Evolutionary conservation across 2,888 invertebrate species (phyloP).

Genomic region (Lissocephala sabroskyi): DNA sequence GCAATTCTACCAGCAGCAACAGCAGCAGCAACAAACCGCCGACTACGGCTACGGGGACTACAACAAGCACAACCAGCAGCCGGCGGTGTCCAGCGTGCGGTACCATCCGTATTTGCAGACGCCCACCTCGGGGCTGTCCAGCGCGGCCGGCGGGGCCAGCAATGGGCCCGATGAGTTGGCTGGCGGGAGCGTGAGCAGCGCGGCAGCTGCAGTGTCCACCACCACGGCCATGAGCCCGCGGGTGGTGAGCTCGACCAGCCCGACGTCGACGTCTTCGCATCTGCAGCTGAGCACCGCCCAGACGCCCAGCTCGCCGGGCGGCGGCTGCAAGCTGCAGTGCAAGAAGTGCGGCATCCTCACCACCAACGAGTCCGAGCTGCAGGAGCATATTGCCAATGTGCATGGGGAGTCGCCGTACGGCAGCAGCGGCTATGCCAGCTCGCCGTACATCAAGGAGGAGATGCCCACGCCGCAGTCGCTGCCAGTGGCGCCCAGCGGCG

Average conservation of each 20-base stretch:
- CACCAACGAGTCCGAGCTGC: constrained; percentile 81
- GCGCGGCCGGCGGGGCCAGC: constrained; percentile 9
- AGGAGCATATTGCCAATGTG: constrained; percentile 82
- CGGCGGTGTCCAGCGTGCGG: constrained; percentile 47
- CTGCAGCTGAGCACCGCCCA: constrained; percentile 43
- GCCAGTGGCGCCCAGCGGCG: constrained; percentile 50
- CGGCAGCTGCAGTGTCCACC: constrained; percentile 24
- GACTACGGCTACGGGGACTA: constrained; percentile 45
- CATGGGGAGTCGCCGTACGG: constrained; percentile 74
- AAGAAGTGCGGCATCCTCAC: constrained; percentile 89
- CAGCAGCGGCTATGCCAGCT: constrained; percentile 66
- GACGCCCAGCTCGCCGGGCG: constrained; percentile 67
- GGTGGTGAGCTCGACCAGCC: constrained; percentile 72
- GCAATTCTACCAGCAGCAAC: constrained; percentile 69
- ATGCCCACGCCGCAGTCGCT: constrained; percentile 46
- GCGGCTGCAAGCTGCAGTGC: constrained; percentile 76
- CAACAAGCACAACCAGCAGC: constrained; percentile 27
- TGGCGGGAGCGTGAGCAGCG: constrained; percentile 19
- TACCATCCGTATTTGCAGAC: constrained; percentile 67
- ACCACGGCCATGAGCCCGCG: constrained; percentile 70
- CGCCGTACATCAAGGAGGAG: constrained; percentile 69
- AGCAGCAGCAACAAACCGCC: constrained; percentile 33
- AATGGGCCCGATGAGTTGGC: constrained; percentile 26
- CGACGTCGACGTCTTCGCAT: constrained; percentile 67
- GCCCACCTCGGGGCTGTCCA: constrained; percentile 43